Evolutionary conservation across 2,888 invertebrate genomes (phyloP).

Genomic region (Leptinotarsa haldemani): DNA sequence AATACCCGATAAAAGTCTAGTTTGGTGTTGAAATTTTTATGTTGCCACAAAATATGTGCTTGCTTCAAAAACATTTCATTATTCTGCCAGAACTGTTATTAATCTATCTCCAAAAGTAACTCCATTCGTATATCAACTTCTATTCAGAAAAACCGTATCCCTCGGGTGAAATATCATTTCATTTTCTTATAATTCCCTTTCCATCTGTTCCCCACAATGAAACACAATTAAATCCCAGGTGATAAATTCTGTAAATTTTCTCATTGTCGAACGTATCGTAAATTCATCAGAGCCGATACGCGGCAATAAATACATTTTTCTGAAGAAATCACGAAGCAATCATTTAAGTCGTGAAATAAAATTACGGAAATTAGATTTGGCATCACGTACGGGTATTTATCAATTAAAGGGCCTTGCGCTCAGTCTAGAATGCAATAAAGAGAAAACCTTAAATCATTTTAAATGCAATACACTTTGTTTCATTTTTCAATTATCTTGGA

Average conservation of each 20-base stretch:
- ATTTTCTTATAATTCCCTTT: slow-evolving; percentile 34
- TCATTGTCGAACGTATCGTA: slow-evolving; percentile 30
- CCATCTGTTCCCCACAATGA: slow-evolving; percentile 32
- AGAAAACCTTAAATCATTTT: slow-evolving; percentile 60
- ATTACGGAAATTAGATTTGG: slow-evolving; percentile 47
- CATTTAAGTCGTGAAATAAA: slow-evolving; percentile 48
- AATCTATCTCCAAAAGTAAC: not conserved
- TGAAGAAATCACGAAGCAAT: slow-evolving; percentile 47
- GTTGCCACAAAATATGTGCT: too few relatives aligned
- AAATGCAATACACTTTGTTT: slow-evolving; percentile 60
- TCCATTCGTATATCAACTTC: not conserved
- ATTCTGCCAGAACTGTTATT: not conserved
- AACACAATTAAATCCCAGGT: slow-evolving; percentile 36
- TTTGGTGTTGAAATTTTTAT: too few relatives aligned
- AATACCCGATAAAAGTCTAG: too few relatives aligned
- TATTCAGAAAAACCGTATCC: slow-evolving; percentile 35
- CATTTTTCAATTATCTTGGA: slow-evolving; percentile 57
- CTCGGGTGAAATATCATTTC: slow-evolving; percentile 34
- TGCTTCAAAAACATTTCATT: not conserved
- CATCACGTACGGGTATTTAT: slow-evolving; percentile 61
- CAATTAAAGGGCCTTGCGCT: slow-evolving; percentile 59
- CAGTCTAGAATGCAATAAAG: slow-evolving; percentile 57
- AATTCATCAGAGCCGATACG: slow-evolving; percentile 40
- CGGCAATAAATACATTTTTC: slow-evolving; percentile 48
- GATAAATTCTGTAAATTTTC: slow-evolving; percentile 37